Evolutionary conservation across 2,888 invertebrate genomes (phyloP), one percentile per base, ranked within the genome.

Genomic region (Melanostoma mellinum): DNA sequence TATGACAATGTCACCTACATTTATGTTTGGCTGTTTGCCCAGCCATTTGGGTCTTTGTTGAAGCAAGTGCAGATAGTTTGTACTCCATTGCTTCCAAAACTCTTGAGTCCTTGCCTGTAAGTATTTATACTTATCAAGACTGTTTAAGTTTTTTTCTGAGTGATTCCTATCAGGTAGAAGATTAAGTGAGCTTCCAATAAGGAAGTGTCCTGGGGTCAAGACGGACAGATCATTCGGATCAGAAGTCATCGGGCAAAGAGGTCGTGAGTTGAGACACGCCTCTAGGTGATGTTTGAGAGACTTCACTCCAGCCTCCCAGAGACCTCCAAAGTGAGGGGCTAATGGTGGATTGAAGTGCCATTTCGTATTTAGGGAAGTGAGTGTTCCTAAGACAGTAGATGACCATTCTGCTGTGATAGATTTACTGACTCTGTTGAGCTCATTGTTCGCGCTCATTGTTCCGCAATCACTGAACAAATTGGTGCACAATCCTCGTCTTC

Each of bases 71-170:
- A 75, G 48, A 32, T 81, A 82, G 6, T 58, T 74, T 20, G 72
- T 55, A 30, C 84, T 79, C 77, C 84, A 77, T 30, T 80, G 60
- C 44, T 81, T 77, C 81, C 78, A 81, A 20, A 85, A 74, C 33
- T 79, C 68, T 60, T 82, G 69, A 0, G 32, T 38, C 1, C 81
- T 42, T 40, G 48, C 53, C 35, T 85, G 78, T 36, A 56, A 48
- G n/a, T 74, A 67, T 38, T 38, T 40, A 33, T 38, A 65, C 46
- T 48, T 50, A n/a, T 67, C 65, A 6, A 74, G 38, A 32, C n/a
- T 10, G 3, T 56, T 50, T 3, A 74, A 32, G n/a, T 10, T 40
- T 1, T 9, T 50, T 0, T 52, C 52, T 6, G 38, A 6, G 9
- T 38, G 6, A 4, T 67, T 42, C 36, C 65, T 2, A n/a, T 67